A percentile compares a stretch with the other conserved stretches of the same genome.
These are phyloP conservation scores for Pandemis corylana DNA, from an alignment of 2,888 invertebrate genomes.

Conservation along the genomic window DNA sequence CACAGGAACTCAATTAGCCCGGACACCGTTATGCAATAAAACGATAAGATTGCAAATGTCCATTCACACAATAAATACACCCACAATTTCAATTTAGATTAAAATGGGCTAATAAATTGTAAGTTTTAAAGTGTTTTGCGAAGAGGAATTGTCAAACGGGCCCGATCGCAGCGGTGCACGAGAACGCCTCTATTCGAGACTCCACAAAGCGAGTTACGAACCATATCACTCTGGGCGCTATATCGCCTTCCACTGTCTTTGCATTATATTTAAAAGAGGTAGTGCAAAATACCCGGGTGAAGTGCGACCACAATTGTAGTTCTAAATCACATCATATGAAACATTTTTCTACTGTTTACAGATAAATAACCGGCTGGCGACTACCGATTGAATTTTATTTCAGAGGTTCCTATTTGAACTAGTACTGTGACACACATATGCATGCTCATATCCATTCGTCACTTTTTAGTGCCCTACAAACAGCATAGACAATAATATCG, in stretches of 20 bases:
- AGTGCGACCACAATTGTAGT: too few species aligned
- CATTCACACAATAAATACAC: slow-evolving; percentile 69
- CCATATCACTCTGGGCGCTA: neutral
- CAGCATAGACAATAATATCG: neutral
- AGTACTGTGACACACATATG: too few species aligned
- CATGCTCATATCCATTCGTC: too few species aligned
- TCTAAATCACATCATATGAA: too few species aligned
- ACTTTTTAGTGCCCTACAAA: too few species aligned
- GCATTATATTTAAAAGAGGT: neutral
- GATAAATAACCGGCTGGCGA: too few species aligned
- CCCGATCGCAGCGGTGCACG: slow-evolving; percentile 53
- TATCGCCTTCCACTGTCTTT: neutral
- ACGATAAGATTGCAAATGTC: slow-evolving; percentile 69
- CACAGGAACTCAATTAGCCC: slow-evolving; percentile 67
- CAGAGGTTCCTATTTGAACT: too few species aligned
- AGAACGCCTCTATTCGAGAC: slow-evolving; percentile 50
- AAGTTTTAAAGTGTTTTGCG: slow-evolving; percentile 59
- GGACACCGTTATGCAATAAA: slow-evolving; percentile 61
- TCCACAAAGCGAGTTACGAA: neutral
- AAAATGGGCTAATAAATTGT: slow-evolving; percentile 60
- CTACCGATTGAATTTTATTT: too few species aligned
- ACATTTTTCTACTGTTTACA: too few species aligned
- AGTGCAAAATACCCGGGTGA: too few species aligned
- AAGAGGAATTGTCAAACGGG: slow-evolving; percentile 62
- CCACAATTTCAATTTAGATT: slow-evolving; percentile 73